Evolutionary conservation across 2,113 vertebrate genomes (phyloP).

Genomic region (Chelonoidis abingdonii): DNA sequence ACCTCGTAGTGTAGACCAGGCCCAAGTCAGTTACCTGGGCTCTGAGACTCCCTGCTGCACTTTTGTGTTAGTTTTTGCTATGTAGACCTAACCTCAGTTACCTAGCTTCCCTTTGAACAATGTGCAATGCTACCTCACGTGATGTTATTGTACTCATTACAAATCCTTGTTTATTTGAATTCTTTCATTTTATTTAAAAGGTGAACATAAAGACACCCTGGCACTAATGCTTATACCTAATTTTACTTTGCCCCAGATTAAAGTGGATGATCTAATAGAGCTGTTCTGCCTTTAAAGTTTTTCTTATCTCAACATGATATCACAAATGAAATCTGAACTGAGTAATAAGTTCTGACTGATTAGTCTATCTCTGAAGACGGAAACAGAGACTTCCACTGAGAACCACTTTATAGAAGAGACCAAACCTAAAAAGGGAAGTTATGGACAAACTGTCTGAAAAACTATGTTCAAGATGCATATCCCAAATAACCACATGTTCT

Average conservation of each 20-base stretch:
- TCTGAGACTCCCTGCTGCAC: too few relatives aligned
- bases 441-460: slow-evolving; percentile 49
- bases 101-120: not conserved
- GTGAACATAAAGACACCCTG: not conserved
- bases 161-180: not conserved
- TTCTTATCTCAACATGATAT: slow-evolving; percentile 6
- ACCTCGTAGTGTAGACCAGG: too few relatives aligned
- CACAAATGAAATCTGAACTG: slow-evolving; percentile 15
- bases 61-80: not conserved
- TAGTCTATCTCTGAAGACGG: slow-evolving; percentile 56
- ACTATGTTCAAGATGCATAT: slow-evolving; percentile 3
- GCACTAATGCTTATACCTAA: not conserved
- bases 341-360: slow-evolving; percentile 50
- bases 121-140: not conserved
- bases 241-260: not conserved
- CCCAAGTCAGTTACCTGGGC: too few relatives aligned
- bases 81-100: not conserved
- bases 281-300: slow-evolving; percentile 24
- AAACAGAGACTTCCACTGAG: slow-evolving; percentile 67
- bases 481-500: slow-evolving; percentile 53
- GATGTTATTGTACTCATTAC: rapidly evolving
- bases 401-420: not conserved
- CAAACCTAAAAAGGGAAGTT: slow-evolving; percentile 69
- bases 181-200: not conserved
- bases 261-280: not conserved